phyloP scores from a whole-genome alignment of 2,113 vertebrate species.

The Garra rufa region DNA sequence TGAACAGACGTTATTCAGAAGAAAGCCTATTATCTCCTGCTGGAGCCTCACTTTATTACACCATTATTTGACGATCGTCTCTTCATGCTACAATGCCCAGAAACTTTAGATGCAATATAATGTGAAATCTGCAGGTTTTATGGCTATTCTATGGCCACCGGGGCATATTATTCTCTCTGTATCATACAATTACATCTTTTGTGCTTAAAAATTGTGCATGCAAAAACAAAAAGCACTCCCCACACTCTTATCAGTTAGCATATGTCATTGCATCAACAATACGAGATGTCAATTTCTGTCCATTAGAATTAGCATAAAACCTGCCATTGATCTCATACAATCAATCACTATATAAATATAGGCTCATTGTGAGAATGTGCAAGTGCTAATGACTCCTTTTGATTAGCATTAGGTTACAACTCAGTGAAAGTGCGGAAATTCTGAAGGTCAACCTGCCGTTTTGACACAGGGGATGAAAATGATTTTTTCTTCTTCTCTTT shows the following conservation, averaged over 20 bases:
- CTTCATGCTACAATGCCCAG: conserved; percentile 37
- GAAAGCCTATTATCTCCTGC: conserved; percentile 43
- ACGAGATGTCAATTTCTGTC: conserved; percentile 4
- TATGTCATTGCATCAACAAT: conserved; percentile 16
- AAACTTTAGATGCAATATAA: conserved; percentile 50
- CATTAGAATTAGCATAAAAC: conserved; percentile 1
- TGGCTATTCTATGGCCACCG: conserved; percentile 34
- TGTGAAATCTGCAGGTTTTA: conserved; percentile 36
- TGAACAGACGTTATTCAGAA: conserved; percentile 29
- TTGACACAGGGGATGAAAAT: conserved; percentile 75
- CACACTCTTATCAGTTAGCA: background rate
- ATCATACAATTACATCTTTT: conserved; percentile 45
- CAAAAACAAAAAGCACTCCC: conserved; percentile 3
- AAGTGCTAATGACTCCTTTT: conserved; percentile 72
- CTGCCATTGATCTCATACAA: background rate
- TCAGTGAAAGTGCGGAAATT: conserved; percentile 72
- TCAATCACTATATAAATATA: background rate
- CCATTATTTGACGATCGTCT: conserved; percentile 50
- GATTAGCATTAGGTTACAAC: conserved; percentile 80
- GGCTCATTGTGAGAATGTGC: conserved; percentile 36
- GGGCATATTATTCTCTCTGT: conserved; percentile 43
- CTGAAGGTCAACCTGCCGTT: conserved; percentile 78
- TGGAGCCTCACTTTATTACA: conserved; percentile 51
- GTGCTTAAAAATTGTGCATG: conserved; percentile 46
- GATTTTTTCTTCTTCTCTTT: conserved; percentile 34